Evolutionary conservation across 2,113 vertebrate species (phyloP).

Genomic region (Pollimyrus isidori): DNA sequence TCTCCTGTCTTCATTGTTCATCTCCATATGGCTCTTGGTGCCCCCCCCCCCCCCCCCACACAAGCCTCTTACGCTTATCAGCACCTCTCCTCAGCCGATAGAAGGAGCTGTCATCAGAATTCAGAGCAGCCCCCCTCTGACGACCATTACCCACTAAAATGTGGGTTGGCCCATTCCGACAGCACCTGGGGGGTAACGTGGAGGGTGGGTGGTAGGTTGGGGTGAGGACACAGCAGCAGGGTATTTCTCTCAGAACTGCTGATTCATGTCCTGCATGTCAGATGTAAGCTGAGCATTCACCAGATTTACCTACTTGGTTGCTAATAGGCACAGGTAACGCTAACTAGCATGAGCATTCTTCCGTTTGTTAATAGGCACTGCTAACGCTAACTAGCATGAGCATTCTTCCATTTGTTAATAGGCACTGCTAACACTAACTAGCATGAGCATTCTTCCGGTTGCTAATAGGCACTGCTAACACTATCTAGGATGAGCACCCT

Average conservation of each 20-base stretch:
- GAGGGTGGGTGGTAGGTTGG: not conserved
- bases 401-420: not conserved
- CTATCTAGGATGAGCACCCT: not conserved
- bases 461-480: not conserved
- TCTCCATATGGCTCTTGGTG: not conserved
- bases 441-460: not conserved
- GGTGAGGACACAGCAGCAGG: not conserved
- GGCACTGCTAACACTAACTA: not conserved
- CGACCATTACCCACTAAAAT: not conserved
- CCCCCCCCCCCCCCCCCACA: not conserved
- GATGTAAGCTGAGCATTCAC: not conserved
- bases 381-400: not conserved
- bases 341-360: not conserved
- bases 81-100: not conserved
- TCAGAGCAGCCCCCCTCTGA: not conserved
- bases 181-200: not conserved
- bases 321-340: not conserved
- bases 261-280: not conserved
- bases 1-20: not conserved
- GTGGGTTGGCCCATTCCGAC: not conserved
- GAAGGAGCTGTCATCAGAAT: not conserved
- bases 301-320: not conserved
- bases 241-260: not conserved
- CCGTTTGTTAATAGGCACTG: not conserved
- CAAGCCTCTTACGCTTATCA: not conserved